Base-by-base conservation (phyloP, 2,888 invertebrate genomes). In the Caenorhabditis panamensis region DNA sequence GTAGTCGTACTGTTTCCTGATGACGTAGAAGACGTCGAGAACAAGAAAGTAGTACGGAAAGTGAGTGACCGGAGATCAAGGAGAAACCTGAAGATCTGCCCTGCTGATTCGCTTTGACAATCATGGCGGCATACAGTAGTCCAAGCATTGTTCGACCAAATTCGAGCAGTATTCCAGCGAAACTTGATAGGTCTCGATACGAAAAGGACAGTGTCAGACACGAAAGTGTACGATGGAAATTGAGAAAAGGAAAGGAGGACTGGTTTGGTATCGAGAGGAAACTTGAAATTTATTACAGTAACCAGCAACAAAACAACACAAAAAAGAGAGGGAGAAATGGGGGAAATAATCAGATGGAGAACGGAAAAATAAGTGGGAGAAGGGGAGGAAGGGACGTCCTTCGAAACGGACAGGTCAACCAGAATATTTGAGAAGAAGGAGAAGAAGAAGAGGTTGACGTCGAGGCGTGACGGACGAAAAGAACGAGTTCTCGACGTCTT, bases 11-110 rank as follows among this genome's bases (percentile, higher is more conserved):
- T 47, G 47, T 47, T 18, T n/a, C 9, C 20, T 9, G 47, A 41
- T 41, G 41, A 41, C 41, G 41, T 41, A 41, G 41, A 47, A 47
- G 18, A 18, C 20, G 20, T 47, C 47, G 18, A 20, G 18, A 51
- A 61, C 61, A 37, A 59, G 59, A 59, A 67, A 56, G 44, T 11
- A 56, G 67, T 67, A 47, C n/a, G n/a, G n/a, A n/a, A n/a, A n/a
- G 2, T 1, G 47, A 47, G 18, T 47, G 47, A 47, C 20, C 47
- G 20, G 47, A 47, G 47, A 47, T 47, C 47, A 47, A 47, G 47
- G 47, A 18, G 47, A 47, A 47, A 47, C n/a, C n/a, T 2, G 47
- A 47, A 47, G 44, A n/a, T 61, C 44, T 26, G 9, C 22, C 16
- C 22, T 47, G 18, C n/a, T 47, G 47, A 18, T 47, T 64, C 64